Percentiles rank a stretch among this genome's conserved stretches.
Evolutionary conservation across 2,888 invertebrate species (phyloP).

Genomic region (Panopea generosa): DNA sequence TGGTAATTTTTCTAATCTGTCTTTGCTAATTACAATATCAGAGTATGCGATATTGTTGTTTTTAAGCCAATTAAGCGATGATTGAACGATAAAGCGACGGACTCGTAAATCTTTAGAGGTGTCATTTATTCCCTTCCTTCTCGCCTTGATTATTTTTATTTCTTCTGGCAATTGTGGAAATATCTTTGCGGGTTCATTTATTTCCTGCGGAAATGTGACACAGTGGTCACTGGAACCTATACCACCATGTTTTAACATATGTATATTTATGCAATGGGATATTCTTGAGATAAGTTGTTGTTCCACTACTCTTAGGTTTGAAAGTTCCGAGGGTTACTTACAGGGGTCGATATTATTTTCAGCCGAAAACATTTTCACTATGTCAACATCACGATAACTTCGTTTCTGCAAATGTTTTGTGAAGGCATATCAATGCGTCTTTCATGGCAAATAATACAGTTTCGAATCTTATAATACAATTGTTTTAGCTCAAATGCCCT

Average conservation of each 20-base stretch:
- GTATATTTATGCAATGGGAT: slow-evolving; percentile 41
- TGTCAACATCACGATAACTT: slow-evolving; percentile 39
- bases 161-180: slow-evolving; percentile 35
- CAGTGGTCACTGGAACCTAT: slow-evolving; percentile 49
- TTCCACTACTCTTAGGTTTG: slow-evolving; percentile 33
- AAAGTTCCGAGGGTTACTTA: slow-evolving; percentile 11
- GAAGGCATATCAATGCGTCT: no score
- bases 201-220: slow-evolving; percentile 55
- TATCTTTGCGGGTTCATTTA: slow-evolving; percentile 49
- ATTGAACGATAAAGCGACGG: slow-evolving; percentile 38
- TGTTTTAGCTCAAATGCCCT: slow-evolving; percentile 48
- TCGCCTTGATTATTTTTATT: slow-evolving; percentile 36
- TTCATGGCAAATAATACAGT: no score
- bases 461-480: no score
- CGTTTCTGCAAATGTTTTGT: slow-evolving; percentile 49
- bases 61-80: slow-evolving; percentile 42
- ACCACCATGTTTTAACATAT: slow-evolving; percentile 49
- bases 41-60: slow-evolving; percentile 38
- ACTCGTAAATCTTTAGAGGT: slow-evolving; percentile 50
- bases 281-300: slow-evolving; percentile 52
- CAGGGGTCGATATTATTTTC: slow-evolving; percentile 57
- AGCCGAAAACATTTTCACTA: slow-evolving; percentile 51
- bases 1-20: slow-evolving; percentile 41
- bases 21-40: slow-evolving; percentile 38
- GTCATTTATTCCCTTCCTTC: slow-evolving; percentile 39